A percentile compares a stretch with the other conserved stretches of the same genome.
Conservation (phyloP, 2,888 invertebrate genomes). For the Dolichopus griseipennis region DNA sequence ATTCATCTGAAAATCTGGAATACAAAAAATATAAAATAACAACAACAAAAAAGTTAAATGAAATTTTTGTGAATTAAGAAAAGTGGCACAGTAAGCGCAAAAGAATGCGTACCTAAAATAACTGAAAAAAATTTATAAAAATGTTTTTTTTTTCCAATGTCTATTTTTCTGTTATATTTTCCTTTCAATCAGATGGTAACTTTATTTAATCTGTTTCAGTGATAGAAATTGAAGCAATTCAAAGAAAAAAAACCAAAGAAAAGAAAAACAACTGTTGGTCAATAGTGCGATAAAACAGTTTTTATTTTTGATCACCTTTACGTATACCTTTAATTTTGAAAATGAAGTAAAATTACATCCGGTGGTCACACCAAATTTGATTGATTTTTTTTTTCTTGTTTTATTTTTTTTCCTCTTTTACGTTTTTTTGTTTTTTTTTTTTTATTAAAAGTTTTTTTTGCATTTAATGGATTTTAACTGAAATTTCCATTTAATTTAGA, state of each 20-base stretch:
- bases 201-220: not conserved
- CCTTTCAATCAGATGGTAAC: not conserved
- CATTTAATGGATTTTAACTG: conserved; percentile 3
- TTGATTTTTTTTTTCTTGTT: not conserved
- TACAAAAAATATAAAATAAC: no score
- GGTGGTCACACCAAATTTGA: conserved; percentile 4
- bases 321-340: not conserved
- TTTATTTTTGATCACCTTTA: not conserved
- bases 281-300: not conserved
- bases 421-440: not conserved
- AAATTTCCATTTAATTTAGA: not conserved
- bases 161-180: not conserved
- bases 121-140: no score
- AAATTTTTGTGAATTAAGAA: not conserved
- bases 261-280: not conserved
- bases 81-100: not conserved
- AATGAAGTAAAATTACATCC: conserved; percentile 3
- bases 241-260: not conserved
- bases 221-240: no score
- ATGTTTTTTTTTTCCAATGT: not conserved
- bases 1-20: no score
- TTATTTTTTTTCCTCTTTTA: not conserved
- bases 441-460: not conserved
- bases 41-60: no score
- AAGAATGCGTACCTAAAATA: not conserved